Evolutionary conservation across 2,797 vertebrate genomes (phyloP), one percentile per base, ranked within the genome.

Genomic region (Poecilia wingei): DNA sequence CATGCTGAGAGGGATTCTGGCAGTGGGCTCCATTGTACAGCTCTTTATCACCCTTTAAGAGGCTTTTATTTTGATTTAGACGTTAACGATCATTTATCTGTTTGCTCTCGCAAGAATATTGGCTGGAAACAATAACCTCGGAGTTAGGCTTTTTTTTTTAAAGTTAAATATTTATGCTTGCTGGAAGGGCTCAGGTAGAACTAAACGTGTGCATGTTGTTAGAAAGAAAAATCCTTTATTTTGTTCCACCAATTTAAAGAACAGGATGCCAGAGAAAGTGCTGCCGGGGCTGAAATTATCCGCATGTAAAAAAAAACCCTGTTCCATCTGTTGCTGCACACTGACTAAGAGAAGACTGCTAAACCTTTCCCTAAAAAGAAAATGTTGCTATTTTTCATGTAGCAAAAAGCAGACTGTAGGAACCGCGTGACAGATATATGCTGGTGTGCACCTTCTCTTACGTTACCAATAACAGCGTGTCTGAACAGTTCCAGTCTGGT

Each of bases 61-160:
- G 87, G 91, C 92, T 94, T 94, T 91, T 84, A 92, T 93, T 93
- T 91, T 87, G 90, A 94, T 94, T 94, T 94, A 91, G 92, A 93
- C 90, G 90, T 91, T 94, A 93, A 95, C 92, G 90, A 91, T 90
- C 84, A 76, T 93, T 91, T 90, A 93, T 93, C 88, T 91, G 86
- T 94, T 92, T 91, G 91, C 91, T 93, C 90, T 89, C 87, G 81
- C 88, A 89, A 90, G 85, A 82, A 76, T 84, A 91, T 83, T 82
- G 87, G 86, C 79, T n/a, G 59, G 83, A 78, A 74, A 93, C 89
- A 90, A 87, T 76, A 82, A 76, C 80, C 31, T 66, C 61, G 74
- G 73, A 75, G 78, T 36, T 68, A 71, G 85, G 51, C 22, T 25
- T 20, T 74, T 68, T 80, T 88, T 89, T 72, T 76, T 41, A 74